These are phyloP conservation scores for Drosophila maculinotata DNA, from an alignment of 2,888 invertebrate genomes.

Conservation along the genomic window DNA sequence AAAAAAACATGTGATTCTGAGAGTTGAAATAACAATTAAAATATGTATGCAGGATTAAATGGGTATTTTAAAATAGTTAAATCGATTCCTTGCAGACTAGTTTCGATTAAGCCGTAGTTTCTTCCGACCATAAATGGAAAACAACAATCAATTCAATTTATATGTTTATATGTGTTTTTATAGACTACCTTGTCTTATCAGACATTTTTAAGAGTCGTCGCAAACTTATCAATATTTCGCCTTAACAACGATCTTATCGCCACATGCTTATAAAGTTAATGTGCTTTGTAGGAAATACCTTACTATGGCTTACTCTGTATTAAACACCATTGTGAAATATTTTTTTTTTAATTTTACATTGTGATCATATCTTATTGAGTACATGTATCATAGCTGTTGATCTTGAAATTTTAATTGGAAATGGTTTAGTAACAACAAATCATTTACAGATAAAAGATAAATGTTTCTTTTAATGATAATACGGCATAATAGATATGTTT, in stretches of 20 bases:
- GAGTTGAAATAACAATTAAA: neutral
- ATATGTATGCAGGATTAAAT: too few relatives aligned
- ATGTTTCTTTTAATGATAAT: too few relatives aligned
- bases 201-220: conserved; percentile 14
- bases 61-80: too few relatives aligned
- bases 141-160: neutral
- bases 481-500: too few relatives aligned
- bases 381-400: too few relatives aligned
- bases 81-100: too few relatives aligned
- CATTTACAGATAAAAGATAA: too few relatives aligned
- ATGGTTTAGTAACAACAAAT: too few relatives aligned
- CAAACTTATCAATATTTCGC: conserved; percentile 37
- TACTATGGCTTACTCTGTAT: conserved; percentile 1
- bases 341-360: neutral
- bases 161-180: neutral
- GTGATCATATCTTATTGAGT: too few relatives aligned
- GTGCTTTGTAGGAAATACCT: neutral
- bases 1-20: neutral
- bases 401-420: neutral
- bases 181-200: conserved; percentile 40
- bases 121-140: neutral
- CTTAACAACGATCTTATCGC: conserved; percentile 43
- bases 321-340: neutral
- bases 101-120: too few relatives aligned
- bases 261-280: neutral